phyloP scores from a whole-genome alignment of 2,797 vertebrate species.

The Lerista edwardsae region DNA sequence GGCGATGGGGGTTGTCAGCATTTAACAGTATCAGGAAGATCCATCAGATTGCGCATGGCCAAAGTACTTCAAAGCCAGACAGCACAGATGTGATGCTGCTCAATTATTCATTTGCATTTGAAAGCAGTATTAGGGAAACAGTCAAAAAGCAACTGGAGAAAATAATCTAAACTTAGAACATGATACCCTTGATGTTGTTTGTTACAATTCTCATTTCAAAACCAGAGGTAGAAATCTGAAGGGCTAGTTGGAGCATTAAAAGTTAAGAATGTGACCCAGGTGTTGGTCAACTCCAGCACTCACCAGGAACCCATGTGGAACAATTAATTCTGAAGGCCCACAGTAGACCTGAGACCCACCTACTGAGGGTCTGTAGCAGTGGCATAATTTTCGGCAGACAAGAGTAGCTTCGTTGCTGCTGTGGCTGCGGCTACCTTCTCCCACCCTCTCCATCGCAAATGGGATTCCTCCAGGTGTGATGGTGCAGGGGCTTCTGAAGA shows the following conservation, averaged over 20 bases:
- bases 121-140: slow-evolving; percentile 35
- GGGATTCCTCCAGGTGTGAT: no score
- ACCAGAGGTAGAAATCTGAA: neutral
- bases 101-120: slow-evolving; percentile 48
- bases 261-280: neutral
- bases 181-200: neutral
- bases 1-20: slow-evolving; percentile 37
- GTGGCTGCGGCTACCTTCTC: no score
- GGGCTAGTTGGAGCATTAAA: neutral
- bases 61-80: slow-evolving; percentile 24
- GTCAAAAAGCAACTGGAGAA: neutral
- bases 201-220: neutral
- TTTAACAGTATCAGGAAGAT: neutral
- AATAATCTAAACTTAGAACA: neutral
- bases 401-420: no score
- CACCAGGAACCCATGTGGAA: no score
- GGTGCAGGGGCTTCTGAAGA: no score
- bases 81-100: slow-evolving; percentile 28
- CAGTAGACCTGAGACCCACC: no score
- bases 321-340: no score
- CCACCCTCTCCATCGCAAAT: no score
- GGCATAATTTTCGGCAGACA: no score
- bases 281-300: neutral
- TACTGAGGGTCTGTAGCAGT: no score
- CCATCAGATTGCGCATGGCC: slow-evolving; percentile 50